phyloP scores from a whole-genome alignment of 2,888 invertebrate genomes.

The Germaria angustata region DNA sequence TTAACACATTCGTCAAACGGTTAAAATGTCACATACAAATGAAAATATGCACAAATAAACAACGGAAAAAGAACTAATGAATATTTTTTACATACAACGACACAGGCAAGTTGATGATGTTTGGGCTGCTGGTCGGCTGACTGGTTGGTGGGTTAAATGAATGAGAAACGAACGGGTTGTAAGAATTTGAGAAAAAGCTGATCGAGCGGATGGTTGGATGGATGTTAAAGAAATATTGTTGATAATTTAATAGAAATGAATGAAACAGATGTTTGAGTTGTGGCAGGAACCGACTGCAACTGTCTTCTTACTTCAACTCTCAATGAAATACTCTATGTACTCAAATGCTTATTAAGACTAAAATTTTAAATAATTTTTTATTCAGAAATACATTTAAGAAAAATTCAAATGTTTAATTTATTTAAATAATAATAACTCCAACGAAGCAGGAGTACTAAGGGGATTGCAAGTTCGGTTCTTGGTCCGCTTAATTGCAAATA shows the following conservation, averaged over 20 bases:
- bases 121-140: neutral
- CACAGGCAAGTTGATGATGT: neutral
- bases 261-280: slow-evolving; percentile 53
- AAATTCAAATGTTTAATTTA: neutral
- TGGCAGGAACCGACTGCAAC: neutral
- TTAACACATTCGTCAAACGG: slow-evolving; percentile 67
- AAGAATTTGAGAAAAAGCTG: slow-evolving; percentile 17
- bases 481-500: too few species aligned
- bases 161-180: neutral
- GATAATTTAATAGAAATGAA: slow-evolving; percentile 31
- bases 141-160: neutral
- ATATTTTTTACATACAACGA: slow-evolving; percentile 40
- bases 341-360: neutral
- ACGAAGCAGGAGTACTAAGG: too few species aligned
- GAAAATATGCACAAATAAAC: slow-evolving; percentile 60
- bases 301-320: neutral
- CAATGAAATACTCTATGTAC: slow-evolving; percentile 18
- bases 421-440: too few species aligned
- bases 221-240: slow-evolving; percentile 39
- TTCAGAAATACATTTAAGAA: neutral
- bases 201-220: neutral
- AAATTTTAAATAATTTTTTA: neutral
- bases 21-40: slow-evolving; percentile 65
- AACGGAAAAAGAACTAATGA: slow-evolving; percentile 57
- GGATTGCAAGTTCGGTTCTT: too few species aligned